Evolutionary conservation across 2,797 vertebrate species (phyloP).

Genomic region (Pelobates cultripes): DNA sequence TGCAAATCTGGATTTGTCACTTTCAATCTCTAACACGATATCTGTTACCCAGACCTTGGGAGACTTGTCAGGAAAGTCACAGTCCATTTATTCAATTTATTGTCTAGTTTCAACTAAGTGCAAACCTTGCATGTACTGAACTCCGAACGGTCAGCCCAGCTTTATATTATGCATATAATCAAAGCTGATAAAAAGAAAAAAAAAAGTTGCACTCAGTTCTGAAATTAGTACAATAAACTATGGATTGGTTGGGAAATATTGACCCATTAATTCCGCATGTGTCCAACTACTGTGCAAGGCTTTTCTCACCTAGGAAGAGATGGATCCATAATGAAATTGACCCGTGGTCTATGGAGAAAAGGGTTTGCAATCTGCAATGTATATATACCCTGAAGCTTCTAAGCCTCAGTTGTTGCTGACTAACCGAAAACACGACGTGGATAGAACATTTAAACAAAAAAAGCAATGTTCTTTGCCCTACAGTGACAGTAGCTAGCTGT

Average conservation of each 20-base stretch:
- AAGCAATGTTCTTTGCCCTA: not conserved
- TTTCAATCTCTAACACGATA: not conserved
- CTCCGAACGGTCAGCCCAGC: not conserved
- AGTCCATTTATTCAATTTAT: not conserved
- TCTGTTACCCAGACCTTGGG: not conserved
- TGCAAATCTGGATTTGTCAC: not conserved
- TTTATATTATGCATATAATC: slow-evolving; percentile 29
- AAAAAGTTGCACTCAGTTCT: not conserved
- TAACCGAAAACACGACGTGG: slow-evolving; percentile 3
- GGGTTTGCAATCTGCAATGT: not conserved
- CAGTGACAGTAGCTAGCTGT: not conserved
- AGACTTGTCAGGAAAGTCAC: not conserved
- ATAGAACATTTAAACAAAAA: not conserved
- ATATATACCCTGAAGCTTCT: slow-evolving; percentile 1
- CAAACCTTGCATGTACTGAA: not conserved
- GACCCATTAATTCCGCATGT: slow-evolving; percentile 12
- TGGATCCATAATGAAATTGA: slow-evolving; percentile 21
- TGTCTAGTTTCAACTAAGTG: not conserved
- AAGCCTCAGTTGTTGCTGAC: slow-evolving; percentile 3
- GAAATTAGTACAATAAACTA: slow-evolving; percentile 8
- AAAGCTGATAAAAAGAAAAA: slow-evolving; percentile 21
- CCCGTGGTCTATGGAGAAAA: slow-evolving; percentile 14
- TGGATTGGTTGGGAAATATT: slow-evolving; percentile 13
- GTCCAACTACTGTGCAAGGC: not conserved
- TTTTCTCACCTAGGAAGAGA: slow-evolving; percentile 7